phyloP scores from a whole-genome alignment of 2,888 invertebrate genomes.

The Caenorhabditis panamensis region DNA sequence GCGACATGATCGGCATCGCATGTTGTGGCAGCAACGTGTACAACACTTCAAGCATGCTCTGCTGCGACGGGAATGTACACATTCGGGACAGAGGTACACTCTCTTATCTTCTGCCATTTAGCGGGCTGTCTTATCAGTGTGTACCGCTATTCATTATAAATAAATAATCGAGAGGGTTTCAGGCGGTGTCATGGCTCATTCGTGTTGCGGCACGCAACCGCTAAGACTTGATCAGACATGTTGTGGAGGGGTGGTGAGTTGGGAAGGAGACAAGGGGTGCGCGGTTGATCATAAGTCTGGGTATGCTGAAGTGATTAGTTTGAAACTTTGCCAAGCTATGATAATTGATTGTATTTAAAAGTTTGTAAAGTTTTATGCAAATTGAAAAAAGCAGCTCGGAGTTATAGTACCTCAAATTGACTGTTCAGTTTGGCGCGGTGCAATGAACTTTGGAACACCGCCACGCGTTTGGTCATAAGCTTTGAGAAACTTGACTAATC shows the following conservation, averaged over 20 bases:
- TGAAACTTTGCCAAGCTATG: no score
- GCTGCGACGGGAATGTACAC: constrained; percentile 72
- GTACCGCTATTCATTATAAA: constrained; percentile 25
- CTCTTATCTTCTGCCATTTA: neutral
- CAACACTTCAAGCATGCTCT: constrained; percentile 76
- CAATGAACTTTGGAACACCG: no score
- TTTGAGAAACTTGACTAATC: no score
- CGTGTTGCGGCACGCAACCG: constrained; percentile 76
- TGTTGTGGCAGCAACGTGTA: constrained; percentile 75
- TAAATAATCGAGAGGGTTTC: constrained; percentile 46
- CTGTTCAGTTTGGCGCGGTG: no score
- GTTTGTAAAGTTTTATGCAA: no score
- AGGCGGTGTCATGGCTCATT: constrained; percentile 73
- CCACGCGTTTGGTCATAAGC: no score
- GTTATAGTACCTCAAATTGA: no score
- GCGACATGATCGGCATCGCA: constrained; percentile 73
- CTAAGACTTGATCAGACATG: constrained; percentile 80
- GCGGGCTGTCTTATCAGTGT: constrained; percentile 22
- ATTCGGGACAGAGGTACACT: constrained; percentile 46
- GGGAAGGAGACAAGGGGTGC: neutral
- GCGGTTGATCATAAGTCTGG: no score
- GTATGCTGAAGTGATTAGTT: no score
- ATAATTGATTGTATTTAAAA: no score
- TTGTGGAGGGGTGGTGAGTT: constrained; percentile 76
- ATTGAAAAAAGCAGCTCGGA: no score